A percentile compares a stretch with the other conserved stretches of the same genome.
Conservation (phyloP, 2,113 vertebrate genomes). For the mouse (Mus musculus) region DNA sequence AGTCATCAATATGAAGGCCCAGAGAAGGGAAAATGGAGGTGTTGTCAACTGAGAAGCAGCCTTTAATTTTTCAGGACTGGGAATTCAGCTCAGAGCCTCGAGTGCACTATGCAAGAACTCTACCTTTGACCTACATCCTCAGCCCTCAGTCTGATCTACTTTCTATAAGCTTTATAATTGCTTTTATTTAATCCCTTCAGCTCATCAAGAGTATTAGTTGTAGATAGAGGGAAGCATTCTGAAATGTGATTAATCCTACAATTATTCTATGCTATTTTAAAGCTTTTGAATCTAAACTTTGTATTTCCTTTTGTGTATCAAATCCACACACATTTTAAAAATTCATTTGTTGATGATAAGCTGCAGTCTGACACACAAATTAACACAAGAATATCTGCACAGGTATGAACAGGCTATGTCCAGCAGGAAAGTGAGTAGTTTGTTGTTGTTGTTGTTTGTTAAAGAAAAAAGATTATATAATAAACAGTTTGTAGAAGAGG, state of each 20-base stretch:
- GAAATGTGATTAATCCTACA: neutral
- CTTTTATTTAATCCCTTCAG: neutral
- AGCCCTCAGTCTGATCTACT: neutral
- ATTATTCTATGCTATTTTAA: neutral
- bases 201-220: neutral
- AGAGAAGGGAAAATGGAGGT: neutral
- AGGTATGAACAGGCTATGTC: accelerated
- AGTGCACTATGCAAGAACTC: too few relatives aligned
- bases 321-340: neutral
- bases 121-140: neutral
- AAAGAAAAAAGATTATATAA: neutral
- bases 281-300: neutral
- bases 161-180: neutral
- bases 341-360: neutral
- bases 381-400: neutral
- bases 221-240: neutral
- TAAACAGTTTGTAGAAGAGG: neutral
- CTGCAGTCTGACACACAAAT: neutral
- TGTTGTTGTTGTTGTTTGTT: neutral
- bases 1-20: neutral
- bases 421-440: neutral
- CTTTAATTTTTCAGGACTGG: neutral
- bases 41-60: neutral
- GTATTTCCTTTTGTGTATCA: neutral
- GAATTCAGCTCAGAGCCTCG: neutral